Base-by-base conservation (phyloP, 1,140 invertebrate species). In the Drosophila pseudoananassae region DNA sequence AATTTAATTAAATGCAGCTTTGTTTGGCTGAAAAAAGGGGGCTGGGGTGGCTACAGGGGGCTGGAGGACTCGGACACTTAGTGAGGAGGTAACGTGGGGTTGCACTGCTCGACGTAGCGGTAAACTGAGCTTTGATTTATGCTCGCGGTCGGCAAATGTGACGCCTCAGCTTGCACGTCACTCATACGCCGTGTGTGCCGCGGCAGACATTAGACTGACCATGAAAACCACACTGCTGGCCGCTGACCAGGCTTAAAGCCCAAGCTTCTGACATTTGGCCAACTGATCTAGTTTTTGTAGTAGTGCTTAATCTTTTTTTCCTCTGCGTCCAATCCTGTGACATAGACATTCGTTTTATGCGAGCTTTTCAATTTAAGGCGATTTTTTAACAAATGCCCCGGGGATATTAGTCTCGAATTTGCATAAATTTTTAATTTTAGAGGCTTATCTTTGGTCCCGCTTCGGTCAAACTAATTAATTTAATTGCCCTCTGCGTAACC, bases 111-210 rank as follows among this genome's bases (percentile, higher is more conserved):
- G 45, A 40, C 51, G 47, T 65, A 69, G 79, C 75, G 64, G 78
- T 66, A 54, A 52, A 65, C 81, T 23, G 47, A 27, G 56, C 76
- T 71, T 87, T 85, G 82, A 87, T 87, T 87, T 88, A 87, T 88
- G 82, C 71, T 64, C 56, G 58, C 54, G 83, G 83, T 64, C 51
- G 81, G 65, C 54, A 88, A 82, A 88, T 82, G 75, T 87, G 82
- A 87, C 82, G 82, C 82, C 82, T 87, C 82, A 87, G 76, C 83
- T 82, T 87, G 82, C 83, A 88, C 79, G 82, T 87, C 81, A 85
- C 82, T 85, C 82, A 85, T 85, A 68, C 78, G 82, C 74, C 82
- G 78, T 87, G 82, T 87, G 59, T 54, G 76, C 76, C 61, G 56
- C 36, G 33, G 65, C 63, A 68, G 65, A 68, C 29, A 29, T 68